phyloP scores from a whole-genome alignment of 2,113 vertebrate species.

The Xiphophorus couchianus region DNA sequence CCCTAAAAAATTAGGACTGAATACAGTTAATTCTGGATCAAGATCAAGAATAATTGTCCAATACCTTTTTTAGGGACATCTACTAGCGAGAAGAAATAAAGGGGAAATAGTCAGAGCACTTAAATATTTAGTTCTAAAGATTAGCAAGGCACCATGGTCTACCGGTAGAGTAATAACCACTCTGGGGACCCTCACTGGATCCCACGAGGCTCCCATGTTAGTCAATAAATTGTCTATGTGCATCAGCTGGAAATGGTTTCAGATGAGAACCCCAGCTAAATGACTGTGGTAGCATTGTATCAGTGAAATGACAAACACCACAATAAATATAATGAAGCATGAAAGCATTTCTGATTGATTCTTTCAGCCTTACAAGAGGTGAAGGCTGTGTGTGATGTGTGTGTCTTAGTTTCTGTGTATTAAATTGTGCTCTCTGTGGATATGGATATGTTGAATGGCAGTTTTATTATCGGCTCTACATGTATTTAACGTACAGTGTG shows the following conservation, averaged over 20 bases:
- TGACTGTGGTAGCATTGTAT: constrained; percentile 54
- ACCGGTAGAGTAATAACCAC: constrained; percentile 60
- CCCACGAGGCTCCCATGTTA: constrained; percentile 60
- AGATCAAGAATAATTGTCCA: neutral
- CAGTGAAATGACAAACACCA: constrained; percentile 66
- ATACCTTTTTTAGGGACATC: neutral
- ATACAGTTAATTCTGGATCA: neutral
- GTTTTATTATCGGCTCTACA: constrained; percentile 27
- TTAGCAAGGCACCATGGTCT: constrained; percentile 40
- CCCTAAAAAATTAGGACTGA: constrained; percentile 32
- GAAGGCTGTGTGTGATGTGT: constrained; percentile 13
- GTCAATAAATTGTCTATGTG: constrained; percentile 66
- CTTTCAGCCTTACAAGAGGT: constrained; percentile 46
- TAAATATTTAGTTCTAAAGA: constrained; percentile 57
- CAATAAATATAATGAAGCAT: constrained; percentile 60
- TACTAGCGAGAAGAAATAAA: constrained; percentile 39
- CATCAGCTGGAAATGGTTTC: constrained; percentile 63
- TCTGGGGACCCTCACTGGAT: constrained; percentile 55
- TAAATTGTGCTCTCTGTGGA: constrained; percentile 1
- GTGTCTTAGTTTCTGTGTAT: constrained; percentile 16
- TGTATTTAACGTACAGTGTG: constrained; percentile 33
- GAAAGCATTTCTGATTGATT: constrained; percentile 64
- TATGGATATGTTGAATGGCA: constrained; percentile 30
- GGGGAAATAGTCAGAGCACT: constrained; percentile 29
- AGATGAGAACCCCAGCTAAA: constrained; percentile 60